Conservation (phyloP, 2,888 invertebrate genomes). For the Euplagia quadripunctaria region DNA sequence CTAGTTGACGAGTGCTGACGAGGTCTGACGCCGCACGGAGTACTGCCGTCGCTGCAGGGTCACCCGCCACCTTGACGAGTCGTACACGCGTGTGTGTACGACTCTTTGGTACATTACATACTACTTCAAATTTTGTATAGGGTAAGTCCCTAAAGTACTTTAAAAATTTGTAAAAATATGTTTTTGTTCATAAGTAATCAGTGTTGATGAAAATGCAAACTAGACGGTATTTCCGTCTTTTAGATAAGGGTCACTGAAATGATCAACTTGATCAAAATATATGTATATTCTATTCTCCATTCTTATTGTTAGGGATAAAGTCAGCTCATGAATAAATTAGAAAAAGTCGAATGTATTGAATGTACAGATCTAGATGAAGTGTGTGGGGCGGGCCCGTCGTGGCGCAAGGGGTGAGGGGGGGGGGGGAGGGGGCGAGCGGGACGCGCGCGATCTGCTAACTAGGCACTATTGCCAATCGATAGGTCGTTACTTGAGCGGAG, state of each 20-base stretch:
- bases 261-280: conserved; percentile 11
- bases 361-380: conserved; percentile 58
- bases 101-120: not conserved
- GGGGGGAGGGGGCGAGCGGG: conserved; percentile 52
- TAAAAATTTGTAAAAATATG: not conserved
- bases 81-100: conserved; percentile 1
- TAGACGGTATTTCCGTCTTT: not conserved
- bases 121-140: not conserved
- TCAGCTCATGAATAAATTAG: conserved; percentile 63
- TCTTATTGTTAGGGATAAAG: conserved; percentile 40
- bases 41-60: conserved; percentile 57
- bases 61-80: conserved; percentile 33
- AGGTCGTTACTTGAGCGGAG: conserved; percentile 82
- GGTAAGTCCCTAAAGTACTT: not conserved
- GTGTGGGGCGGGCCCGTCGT: conserved; percentile 49
- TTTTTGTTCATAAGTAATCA: not conserved
- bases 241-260: conserved; percentile 21
- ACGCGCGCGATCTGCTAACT: conserved; percentile 78
- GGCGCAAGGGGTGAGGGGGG: conserved; percentile 21
- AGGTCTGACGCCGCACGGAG: conserved; percentile 52
- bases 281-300: conserved; percentile 23
- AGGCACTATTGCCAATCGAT: conserved; percentile 87
- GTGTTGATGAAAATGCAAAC: not conserved
- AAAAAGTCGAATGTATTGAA: conserved; percentile 53
- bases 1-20: conserved; percentile 62